These are phyloP conservation scores for Pilophorus perplexus DNA, from an alignment of 2,888 invertebrate species.

Conservation along the genomic window DNA sequence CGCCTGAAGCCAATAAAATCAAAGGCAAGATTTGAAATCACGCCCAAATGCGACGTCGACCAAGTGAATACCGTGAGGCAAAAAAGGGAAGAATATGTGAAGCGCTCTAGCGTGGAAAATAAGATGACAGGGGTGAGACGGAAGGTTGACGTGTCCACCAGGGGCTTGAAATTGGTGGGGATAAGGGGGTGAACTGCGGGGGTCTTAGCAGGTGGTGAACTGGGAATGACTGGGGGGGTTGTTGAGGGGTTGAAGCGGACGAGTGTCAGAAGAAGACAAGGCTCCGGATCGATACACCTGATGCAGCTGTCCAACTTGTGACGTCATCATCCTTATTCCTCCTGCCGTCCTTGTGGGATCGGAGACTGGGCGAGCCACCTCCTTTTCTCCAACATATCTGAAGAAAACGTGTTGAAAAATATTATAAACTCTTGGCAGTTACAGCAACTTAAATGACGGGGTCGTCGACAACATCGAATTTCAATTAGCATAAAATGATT, in stretches of 20 bases:
- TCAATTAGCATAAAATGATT: too few relatives aligned
- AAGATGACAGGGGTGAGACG: constrained; percentile 26
- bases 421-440: too few relatives aligned
- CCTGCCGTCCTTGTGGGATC: not conserved
- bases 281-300: constrained; percentile 41
- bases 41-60: not conserved
- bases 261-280: constrained; percentile 37
- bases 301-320: constrained; percentile 41
- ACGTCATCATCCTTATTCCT: constrained; percentile 34
- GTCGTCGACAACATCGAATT: not conserved
- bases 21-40: too few relatives aligned
- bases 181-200: not conserved
- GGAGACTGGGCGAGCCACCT: not conserved
- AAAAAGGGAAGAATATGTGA: not conserved
- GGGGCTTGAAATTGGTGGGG: not conserved
- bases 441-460: not conserved
- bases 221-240: not conserved
- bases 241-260: constrained; percentile 10
- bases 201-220: not conserved
- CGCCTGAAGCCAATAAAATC: too few relatives aligned
- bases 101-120: not conserved
- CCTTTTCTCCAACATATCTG: too few relatives aligned
- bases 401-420: too few relatives aligned
- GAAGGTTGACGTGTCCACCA: constrained; percentile 22
- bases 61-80: not conserved